These are phyloP conservation scores for Ditylenchus weischeri DNA, from an alignment of 2,888 invertebrate genomes.

Conservation along the genomic window DNA sequence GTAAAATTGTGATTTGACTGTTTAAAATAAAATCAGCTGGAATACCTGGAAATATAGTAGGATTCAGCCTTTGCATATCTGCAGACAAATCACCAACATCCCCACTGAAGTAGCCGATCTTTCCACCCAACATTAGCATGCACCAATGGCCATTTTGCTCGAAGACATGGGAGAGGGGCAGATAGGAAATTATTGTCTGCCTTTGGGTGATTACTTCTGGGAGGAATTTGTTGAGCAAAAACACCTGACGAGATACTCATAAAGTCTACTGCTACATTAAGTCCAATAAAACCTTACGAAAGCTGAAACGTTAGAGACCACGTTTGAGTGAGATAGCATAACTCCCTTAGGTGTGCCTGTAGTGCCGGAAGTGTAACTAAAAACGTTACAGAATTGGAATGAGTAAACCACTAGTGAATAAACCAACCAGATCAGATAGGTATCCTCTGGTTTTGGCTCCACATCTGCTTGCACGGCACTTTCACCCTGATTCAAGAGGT, in stretches of 20 bases:
- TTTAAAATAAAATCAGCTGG: too few relatives aligned
- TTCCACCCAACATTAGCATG: conserved; percentile 68
- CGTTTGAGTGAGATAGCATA: conserved; percentile 89
- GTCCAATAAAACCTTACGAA: conserved; percentile 15
- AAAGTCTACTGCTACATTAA: neutral
- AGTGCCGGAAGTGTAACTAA: conserved; percentile 64
- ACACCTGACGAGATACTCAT: conserved; percentile 10
- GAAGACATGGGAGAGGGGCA: conserved; percentile 94
- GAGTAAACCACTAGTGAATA: too few relatives aligned
- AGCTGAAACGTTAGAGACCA: conserved; percentile 65
- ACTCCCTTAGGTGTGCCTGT: conserved; percentile 92
- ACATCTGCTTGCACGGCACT: conserved; percentile 25
- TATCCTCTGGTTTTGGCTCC: conserved; percentile 56
- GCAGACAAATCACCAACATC: conserved; percentile 65
- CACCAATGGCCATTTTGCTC: conserved; percentile 67
- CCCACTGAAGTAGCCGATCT: conserved; percentile 84
- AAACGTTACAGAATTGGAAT: neutral
- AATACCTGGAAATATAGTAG: conserved; percentile 78
- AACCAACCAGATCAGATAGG: conserved; percentile 57
- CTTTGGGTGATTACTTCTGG: conserved; percentile 32
- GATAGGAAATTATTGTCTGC: conserved; percentile 75
- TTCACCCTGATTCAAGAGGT: conserved; percentile 33
- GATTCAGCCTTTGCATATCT: conserved; percentile 83
- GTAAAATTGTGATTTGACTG: too few relatives aligned
- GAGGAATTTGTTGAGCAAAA: conserved; percentile 38